Evolutionary conservation across 1,140 invertebrate genomes (phyloP), one percentile per base, ranked within the genome.

Genomic region (Macrocentrus cingulum): DNA sequence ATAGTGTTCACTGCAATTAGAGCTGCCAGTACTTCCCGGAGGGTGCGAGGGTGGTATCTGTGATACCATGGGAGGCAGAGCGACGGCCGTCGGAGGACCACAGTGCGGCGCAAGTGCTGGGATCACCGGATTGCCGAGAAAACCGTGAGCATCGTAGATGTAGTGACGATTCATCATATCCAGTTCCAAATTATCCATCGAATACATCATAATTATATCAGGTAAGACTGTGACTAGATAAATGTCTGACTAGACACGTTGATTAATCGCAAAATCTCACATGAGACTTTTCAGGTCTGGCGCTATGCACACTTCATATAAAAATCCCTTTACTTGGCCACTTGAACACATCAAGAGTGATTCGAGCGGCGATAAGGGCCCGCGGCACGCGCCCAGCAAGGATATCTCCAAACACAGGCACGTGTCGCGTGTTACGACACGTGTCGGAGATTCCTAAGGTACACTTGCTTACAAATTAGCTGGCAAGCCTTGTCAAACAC

Each of bases 91-190:
- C 0, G 71, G 67, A 2, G 69, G 29, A 0, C 66, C 70, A 25
- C 66, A 76, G 39, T 78, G 74, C 4, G 68, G 50, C 4, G 72
- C 70, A 32, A 77, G 41, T 1, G 68, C 49, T 18, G 74, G 69
- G 20, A 78, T 76, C 13, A 67, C 73, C 0, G 72, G 65, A 44
- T 75, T 75, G 0, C 75, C 75, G 5, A 83, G 62, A 51, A 82
- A 83, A 46, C 70, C 73, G 60, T 79, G 77, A 1, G 80, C 69
- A 50, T 83, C 81, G 66, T 83, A 82, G 53, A 83, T 79, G 51
- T 82, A 83, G 67, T 83, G 81, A 3, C 81, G 71, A 52, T 82
- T 82, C 66, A 82, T 80, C 52, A 76, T 77, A 29, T 82, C 80
- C 19, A 81, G 55, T 53, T 82, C 81, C 36, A 82, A 66, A 68